A percentile compares a stretch with the other conserved stretches of the same genome.
phyloP scores from a whole-genome alignment of 1,140 invertebrate species.

The Drosophila quadrilineata region DNA sequence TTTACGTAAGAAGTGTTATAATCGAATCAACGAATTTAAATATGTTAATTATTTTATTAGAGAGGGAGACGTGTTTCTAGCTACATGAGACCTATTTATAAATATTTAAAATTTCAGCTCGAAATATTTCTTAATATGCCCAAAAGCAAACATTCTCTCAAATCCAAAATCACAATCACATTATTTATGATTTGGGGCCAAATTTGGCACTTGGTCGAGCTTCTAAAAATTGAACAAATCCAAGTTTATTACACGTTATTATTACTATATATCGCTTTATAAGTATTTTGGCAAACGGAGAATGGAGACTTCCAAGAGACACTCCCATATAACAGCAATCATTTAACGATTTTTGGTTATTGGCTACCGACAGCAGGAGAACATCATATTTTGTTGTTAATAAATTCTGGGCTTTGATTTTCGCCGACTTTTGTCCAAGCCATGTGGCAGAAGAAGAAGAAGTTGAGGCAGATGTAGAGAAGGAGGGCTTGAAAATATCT shows the following conservation, averaged over 20 bases:
- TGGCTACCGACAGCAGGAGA: constrained; percentile 11
- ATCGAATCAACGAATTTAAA: too few species aligned
- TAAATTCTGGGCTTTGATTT: constrained; percentile 40
- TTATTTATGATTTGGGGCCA: constrained; percentile 14
- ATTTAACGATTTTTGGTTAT: constrained; percentile 13
- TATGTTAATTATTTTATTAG: too few species aligned
- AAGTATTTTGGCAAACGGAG: constrained; percentile 9
- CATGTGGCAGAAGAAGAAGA: neutral
- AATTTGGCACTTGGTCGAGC: constrained; percentile 3
- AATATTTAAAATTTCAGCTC: too few species aligned
- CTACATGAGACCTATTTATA: too few species aligned
- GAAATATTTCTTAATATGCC: too few species aligned
- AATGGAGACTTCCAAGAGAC: neutral
- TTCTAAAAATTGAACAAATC: constrained; percentile 5
- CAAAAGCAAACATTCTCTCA: too few species aligned
- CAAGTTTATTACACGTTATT: constrained; percentile 34
- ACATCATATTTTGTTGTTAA: constrained; percentile 34
- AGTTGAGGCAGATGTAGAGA: too few species aligned
- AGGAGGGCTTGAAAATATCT: too few species aligned
- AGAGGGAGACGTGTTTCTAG: too few species aligned
- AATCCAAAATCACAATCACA: too few species aligned
- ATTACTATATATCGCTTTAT: constrained; percentile 17
- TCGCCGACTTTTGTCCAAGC: constrained; percentile 17
- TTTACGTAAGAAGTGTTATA: too few species aligned
- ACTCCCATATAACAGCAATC: constrained; percentile 35